Conservation (phyloP, 1,140 invertebrate genomes). For the Battus philenor region DNA sequence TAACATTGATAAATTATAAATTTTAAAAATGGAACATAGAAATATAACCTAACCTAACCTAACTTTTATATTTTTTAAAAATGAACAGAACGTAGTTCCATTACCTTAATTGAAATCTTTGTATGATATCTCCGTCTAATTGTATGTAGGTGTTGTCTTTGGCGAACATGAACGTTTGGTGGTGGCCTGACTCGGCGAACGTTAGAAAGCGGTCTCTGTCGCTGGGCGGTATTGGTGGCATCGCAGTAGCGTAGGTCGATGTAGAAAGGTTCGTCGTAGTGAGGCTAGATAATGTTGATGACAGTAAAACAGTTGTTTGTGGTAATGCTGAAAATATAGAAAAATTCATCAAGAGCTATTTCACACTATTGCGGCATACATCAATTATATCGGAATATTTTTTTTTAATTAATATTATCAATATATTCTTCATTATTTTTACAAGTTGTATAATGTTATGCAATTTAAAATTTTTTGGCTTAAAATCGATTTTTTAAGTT, state of each 20-base stretch:
- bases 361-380: too few species aligned
- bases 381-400: too few species aligned
- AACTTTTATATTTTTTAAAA: too few species aligned
- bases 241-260: conserved; percentile 51
- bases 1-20: too few species aligned
- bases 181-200: conserved; percentile 87
- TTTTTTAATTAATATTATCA: too few species aligned
- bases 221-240: conserved; percentile 81
- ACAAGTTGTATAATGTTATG: not conserved
- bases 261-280: conserved; percentile 51
- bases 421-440: not conserved
- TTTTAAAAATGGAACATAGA: too few species aligned
- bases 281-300: conserved; percentile 34
- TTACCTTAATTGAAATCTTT: conserved; percentile 89
- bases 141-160: conserved; percentile 92
- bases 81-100: too few species aligned
- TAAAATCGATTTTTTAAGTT: too few species aligned
- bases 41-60: too few species aligned
- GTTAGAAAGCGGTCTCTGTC: conserved; percentile 85
- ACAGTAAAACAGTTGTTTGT: conserved; percentile 44
- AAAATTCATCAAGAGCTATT: too few species aligned
- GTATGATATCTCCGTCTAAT: conserved; percentile 88
- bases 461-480: too few species aligned
- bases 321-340: conserved; percentile 38
- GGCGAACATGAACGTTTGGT: conserved; percentile 90